Percentiles rank a stretch among this genome's conserved stretches.
Conservation (phyloP, 1,140 invertebrate genomes). For the Sitobion miscanthi region DNA sequence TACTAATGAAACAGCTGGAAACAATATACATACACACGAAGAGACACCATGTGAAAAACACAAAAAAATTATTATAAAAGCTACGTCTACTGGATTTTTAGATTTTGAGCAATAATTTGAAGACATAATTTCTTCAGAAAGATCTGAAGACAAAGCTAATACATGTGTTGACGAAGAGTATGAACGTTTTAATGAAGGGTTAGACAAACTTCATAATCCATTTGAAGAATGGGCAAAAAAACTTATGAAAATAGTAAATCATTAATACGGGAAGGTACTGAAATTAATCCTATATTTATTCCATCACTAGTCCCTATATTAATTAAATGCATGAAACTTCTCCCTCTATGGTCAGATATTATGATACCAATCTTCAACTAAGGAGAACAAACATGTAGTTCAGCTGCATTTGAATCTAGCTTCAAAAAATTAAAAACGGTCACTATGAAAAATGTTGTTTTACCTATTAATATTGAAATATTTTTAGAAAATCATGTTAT, state of each 20-base stretch:
- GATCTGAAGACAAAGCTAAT: neutral
- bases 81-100: neutral
- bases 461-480: neutral
- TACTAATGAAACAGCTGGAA: neutral
- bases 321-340: neutral
- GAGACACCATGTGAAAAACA: constrained; percentile 3
- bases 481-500: neutral
- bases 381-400: neutral
- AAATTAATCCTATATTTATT: neutral
- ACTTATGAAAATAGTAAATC: neutral
- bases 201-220: constrained; percentile 7
- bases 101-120: neutral
- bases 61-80: neutral
- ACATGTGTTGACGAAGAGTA: neutral
- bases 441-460: neutral
- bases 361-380: neutral
- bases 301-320: neutral
- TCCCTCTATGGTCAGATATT: neutral
- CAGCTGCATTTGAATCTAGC: neutral
- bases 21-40: neutral
- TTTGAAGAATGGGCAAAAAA: neutral
- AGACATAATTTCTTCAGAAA: neutral
- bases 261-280: neutral
- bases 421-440: neutral
- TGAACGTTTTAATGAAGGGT: neutral